Evolutionary conservation across 1,140 invertebrate species (phyloP).

Genomic region (Diploscapter pachys): DNA sequence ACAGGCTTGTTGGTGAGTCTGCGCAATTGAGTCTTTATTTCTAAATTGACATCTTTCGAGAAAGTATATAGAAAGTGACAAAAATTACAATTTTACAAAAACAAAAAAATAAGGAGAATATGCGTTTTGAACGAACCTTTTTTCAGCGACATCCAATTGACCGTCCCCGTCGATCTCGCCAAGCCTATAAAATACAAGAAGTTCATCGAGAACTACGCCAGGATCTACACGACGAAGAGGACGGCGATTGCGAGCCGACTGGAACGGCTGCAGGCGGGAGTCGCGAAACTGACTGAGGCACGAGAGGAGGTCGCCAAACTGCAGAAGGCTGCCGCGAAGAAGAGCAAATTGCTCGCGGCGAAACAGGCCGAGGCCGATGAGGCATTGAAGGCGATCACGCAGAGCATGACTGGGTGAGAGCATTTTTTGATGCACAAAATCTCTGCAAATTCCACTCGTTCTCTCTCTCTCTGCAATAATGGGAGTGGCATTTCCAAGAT

Average conservation of each 20-base stretch:
- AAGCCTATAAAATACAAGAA: slow-evolving; percentile 64
- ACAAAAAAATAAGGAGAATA: background rate
- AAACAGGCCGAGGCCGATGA: slow-evolving; percentile 83
- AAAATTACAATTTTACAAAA: too few relatives aligned
- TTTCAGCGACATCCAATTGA: slow-evolving; percentile 60
- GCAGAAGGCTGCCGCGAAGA: slow-evolving; percentile 80
- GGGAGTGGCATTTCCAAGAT: too few relatives aligned
- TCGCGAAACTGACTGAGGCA: slow-evolving; percentile 84
- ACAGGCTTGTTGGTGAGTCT: slow-evolving; percentile 5
- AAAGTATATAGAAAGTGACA: background rate
- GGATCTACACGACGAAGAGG: slow-evolving; percentile 66
- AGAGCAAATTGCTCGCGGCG: slow-evolving; percentile 77
- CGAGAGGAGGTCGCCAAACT: slow-evolving; percentile 77
- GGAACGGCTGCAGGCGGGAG: slow-evolving; percentile 70
- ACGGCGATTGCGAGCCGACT: slow-evolving; percentile 50
- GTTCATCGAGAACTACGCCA: slow-evolving; percentile 68
- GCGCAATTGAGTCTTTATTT: background rate
- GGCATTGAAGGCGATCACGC: slow-evolving; percentile 86
- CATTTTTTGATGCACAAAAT: too few relatives aligned
- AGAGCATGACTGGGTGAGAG: slow-evolving; percentile 72
- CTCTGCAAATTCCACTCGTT: too few relatives aligned
- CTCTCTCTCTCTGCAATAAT: too few relatives aligned
- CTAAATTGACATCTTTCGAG: background rate
- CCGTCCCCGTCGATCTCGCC: slow-evolving; percentile 49
- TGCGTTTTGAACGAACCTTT: background rate